Evolutionary conservation across 2,797 vertebrate genomes (phyloP), one percentile per base, ranked within the genome.

Genomic region (Crenichthys baileyi): DNA sequence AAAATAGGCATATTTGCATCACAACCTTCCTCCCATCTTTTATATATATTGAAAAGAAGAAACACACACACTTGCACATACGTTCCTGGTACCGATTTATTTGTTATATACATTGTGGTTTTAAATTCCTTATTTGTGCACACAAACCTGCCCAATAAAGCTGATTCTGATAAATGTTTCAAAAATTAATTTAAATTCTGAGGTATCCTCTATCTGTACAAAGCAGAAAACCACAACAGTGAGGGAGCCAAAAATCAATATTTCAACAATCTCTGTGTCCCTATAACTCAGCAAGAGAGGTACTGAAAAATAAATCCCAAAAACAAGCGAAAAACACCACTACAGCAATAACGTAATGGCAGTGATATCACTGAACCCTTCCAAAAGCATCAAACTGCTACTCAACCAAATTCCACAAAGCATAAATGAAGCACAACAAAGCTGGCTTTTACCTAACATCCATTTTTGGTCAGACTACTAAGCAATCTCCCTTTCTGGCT

Each of bases 401-500:
- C 75, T 76, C 58, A 72, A 72, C 44, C 24, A 51, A 26, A 61
- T 63, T 78, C 51, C 24, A 72, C 48, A 60, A 24, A 11, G 20
- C 48, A 79, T 26, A 73, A 73, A 53, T 29, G 36, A 73, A 51
- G 58, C 65, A 55, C n/a, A 58, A 77, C 65, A 70, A 55, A 20
- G 67, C 3, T 36, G 36, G 36, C 36, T 36, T 36, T 36, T 36
- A 36, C 4, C 36, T 77, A 68, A 50, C 53, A 55, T 67, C 71
- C 60, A 79, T 55, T 78, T 36, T 73, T 24, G 63, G 70, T 67
- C 77, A 55, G 51, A 55, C 46, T n/a, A 51, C 58, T 70, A 68
- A 76, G 75, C 44, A 63, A 75, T 63, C 73, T 58, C 44, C 73
- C 41, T 75, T 61, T 50, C 61, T 63, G 58, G 26, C 50, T 76